These are phyloP conservation scores for Sphecodes monilicornis DNA, from an alignment of 2,888 invertebrate genomes.

Conservation along the genomic window DNA sequence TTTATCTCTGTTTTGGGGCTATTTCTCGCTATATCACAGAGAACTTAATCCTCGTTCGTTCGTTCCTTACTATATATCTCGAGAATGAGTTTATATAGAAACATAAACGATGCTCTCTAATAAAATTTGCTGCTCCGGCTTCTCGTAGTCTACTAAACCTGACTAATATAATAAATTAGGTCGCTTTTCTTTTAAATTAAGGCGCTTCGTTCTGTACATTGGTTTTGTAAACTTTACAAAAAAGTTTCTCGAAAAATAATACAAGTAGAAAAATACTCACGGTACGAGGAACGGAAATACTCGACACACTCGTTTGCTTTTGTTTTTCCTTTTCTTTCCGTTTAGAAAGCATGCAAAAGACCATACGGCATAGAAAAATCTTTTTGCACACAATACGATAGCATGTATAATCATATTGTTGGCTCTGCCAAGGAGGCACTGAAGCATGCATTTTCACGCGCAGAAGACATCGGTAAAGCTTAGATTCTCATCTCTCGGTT, in stretches of 20 bases:
- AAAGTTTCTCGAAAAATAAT: conserved; percentile 80
- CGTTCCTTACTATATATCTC: conserved; percentile 46
- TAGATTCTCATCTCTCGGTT: conserved; percentile 34
- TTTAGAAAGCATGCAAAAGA: conserved; percentile 67
- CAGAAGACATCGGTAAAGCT: conserved; percentile 50
- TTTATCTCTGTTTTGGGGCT: conserved; percentile 79
- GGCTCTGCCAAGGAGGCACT: conserved; percentile 62
- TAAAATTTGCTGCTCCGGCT: conserved; percentile 66
- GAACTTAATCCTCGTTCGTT: conserved; percentile 75
- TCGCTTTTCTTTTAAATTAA: conserved; percentile 72
- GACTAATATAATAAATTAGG: conserved; percentile 80
- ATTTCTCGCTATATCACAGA: conserved; percentile 82
- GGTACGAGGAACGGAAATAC: conserved; percentile 79
- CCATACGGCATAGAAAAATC: conserved; percentile 46
- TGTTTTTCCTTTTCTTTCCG: conserved; percentile 33
- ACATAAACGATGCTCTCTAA: conserved; percentile 54
- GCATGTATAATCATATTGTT: conserved; percentile 36
- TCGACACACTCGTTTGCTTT: conserved; percentile 67
- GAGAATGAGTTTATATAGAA: conserved; percentile 52
- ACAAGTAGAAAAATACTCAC: conserved; percentile 81
- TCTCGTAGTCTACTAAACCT: conserved; percentile 70
- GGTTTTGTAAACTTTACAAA: conserved; percentile 72
- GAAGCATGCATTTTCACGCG: conserved; percentile 46
- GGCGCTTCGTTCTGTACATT: conserved; percentile 72
- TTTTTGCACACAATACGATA: conserved; percentile 35